A percentile compares a stretch with the other conserved stretches of the same genome.
phyloP scores from a whole-genome alignment of 2,888 invertebrate species.

The Bellardia pandia region DNA sequence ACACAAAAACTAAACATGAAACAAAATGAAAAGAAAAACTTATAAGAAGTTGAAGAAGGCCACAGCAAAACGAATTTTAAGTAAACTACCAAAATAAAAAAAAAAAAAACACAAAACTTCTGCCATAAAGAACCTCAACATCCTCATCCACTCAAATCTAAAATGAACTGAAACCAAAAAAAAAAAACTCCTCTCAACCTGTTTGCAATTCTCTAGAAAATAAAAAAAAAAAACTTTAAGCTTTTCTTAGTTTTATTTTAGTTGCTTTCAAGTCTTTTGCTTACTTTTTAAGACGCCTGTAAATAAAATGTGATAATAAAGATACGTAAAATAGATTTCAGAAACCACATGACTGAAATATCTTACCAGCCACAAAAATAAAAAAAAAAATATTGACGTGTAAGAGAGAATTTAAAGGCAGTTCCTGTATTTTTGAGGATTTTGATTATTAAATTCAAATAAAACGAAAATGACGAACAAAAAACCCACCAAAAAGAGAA shows the following conservation, averaged over 20 bases:
- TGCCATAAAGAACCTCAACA: constrained; percentile 40
- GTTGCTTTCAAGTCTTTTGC: constrained; percentile 12
- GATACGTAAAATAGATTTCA: constrained; percentile 56
- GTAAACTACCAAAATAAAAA: constrained; percentile 62
- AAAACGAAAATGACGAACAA: neutral
- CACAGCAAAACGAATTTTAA: constrained; percentile 63
- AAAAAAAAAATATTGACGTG: constrained; percentile 20
- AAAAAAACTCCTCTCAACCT: constrained; percentile 58
- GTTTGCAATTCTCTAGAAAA: constrained; percentile 69
- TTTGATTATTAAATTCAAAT: constrained; percentile 40
- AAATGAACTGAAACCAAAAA: neutral
- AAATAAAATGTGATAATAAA: constrained; percentile 60
- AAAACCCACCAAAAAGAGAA: neutral
- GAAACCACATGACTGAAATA: neutral
- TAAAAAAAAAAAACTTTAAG: constrained; percentile 29
- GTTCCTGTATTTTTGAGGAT: constrained; percentile 52
- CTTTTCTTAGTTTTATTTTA: neutral
- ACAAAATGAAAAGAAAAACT: constrained; percentile 10
- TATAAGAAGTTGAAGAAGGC: constrained; percentile 62
- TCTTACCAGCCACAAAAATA: neutral
- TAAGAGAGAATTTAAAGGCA: constrained; percentile 29
- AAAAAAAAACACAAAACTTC: constrained; percentile 4
- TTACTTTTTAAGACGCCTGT: constrained; percentile 62
- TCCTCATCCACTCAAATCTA: constrained; percentile 11
- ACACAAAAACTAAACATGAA: constrained; percentile 31